Base-by-base conservation (phyloP, 1,140 invertebrate genomes). In the Venustaconcha ellipsiformis region DNA sequence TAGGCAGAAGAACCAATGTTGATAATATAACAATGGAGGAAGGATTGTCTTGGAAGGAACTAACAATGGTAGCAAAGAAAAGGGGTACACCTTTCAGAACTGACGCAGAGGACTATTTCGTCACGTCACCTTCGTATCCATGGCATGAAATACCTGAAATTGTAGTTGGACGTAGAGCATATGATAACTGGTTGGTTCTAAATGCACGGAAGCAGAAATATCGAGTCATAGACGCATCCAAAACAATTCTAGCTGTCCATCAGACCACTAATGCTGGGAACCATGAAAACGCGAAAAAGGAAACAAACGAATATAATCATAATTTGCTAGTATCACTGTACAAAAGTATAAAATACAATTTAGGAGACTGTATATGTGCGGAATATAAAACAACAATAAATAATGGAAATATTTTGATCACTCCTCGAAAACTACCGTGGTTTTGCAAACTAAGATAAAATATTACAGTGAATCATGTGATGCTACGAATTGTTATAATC, bases 111-210 rank as follows among this genome's bases (percentile, higher is more conserved):
- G 84, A 86, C 67, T 84, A 78, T 71, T 86, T 86, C 63, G 79
- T 86, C 14, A 80, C 81, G 14, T 57, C 77, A 23, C 56, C 63
- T 37, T 57, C 66, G 60, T 86, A 78, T 78, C 82, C 82, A 0
- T 86, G 83, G 84, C 59, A 80, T 14, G 67, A 71, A 14, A 79
- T 83, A 30, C 80, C 84, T 56, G 83, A 82, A 56, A 70, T 86
- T 55, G 83, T 86, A 6, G 78, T 86, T 57, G 84, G 84, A 13
- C 70, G 83, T 48, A 65, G 72, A 14, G 83, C 74, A 1, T 84
- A 82, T 66, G 84, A 86, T 67, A 86, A 86, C 65, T 86, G 80
- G 79, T 68, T 86, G 23, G 82, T 86, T 0, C 69, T 75, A 48
- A 76, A 80, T 69, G 72, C 83, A 12, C 71, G 78, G 20, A 67